Percentiles rank a stretch among this genome's conserved stretches.
Conservation (phyloP, 92 coral and sea anemone species). For the Porites evermanni region DNA sequence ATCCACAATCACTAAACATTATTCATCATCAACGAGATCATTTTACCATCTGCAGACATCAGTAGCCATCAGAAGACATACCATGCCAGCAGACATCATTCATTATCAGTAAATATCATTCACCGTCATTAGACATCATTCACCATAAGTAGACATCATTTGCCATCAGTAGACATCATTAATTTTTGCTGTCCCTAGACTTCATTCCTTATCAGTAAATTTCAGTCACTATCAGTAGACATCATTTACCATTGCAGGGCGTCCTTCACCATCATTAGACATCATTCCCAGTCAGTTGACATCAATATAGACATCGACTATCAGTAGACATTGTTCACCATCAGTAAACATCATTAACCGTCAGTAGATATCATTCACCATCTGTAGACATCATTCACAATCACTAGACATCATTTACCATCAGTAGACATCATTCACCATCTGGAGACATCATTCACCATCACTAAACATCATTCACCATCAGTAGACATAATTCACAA, state of each 20-base stretch:
- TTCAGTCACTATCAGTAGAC: background rate
- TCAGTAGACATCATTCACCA: background rate
- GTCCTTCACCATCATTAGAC: no score
- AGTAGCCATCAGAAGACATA: no score
- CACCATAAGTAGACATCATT: background rate
- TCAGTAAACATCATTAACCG: no score
- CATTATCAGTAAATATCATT: background rate
- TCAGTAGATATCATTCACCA: no score
- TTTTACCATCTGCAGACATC: no score
- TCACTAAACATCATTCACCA: background rate
- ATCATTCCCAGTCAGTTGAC: background rate
- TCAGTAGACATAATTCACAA: no score
- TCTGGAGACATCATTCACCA: background rate
- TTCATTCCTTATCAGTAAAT: background rate
- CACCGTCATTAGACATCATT: conserved; percentile 10
- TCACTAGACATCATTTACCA: no score
- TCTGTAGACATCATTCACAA: no score
- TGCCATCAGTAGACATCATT: background rate
- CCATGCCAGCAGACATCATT: no score
- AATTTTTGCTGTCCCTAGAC: background rate
- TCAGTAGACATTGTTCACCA: no score
- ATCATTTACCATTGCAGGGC: background rate
- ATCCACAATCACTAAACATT: background rate
- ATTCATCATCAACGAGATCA: background rate
- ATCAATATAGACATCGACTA: background rate